A percentile compares a stretch with the other conserved stretches of the same genome.
phyloP scores from a whole-genome alignment of 2,888 invertebrate genomes.

The Noctua fimbriata region DNA sequence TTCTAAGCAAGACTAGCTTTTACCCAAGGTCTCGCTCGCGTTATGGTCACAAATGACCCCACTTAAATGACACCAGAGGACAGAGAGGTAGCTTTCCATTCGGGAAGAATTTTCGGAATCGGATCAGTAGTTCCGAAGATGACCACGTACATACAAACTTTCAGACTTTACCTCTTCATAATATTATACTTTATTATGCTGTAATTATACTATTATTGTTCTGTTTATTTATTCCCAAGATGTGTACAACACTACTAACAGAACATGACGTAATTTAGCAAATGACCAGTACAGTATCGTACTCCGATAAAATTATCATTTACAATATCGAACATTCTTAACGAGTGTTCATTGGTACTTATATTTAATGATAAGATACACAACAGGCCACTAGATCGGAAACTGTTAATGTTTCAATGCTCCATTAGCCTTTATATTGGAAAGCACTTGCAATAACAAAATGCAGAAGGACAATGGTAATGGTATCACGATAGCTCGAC shows the following conservation, averaged over 20 bases:
- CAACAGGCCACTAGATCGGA: constrained; percentile 62
- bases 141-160: background rate
- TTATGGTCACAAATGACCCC: background rate
- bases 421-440: constrained; percentile 56
- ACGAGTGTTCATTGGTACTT: constrained; percentile 35
- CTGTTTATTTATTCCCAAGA: background rate
- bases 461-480: constrained; percentile 29
- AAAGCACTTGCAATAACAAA: background rate
- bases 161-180: background rate
- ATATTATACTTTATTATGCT: background rate
- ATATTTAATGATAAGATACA: constrained; percentile 62
- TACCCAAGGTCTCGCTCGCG: too few relatives aligned
- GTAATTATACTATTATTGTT: background rate
- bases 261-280: constrained; percentile 9
- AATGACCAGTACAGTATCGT: constrained; percentile 18
- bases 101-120: background rate
- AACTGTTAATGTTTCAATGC: constrained; percentile 55
- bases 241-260: background rate
- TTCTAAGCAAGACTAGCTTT: too few relatives aligned
- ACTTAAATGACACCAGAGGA: background rate
- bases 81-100: background rate
- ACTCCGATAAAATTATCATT: constrained; percentile 30
- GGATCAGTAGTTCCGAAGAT: background rate
- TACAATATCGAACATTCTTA: constrained; percentile 41
- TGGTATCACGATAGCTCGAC: background rate